These are phyloP conservation scores for Lasius platythorax DNA, from an alignment of 2,888 invertebrate species.

Conservation along the genomic window DNA sequence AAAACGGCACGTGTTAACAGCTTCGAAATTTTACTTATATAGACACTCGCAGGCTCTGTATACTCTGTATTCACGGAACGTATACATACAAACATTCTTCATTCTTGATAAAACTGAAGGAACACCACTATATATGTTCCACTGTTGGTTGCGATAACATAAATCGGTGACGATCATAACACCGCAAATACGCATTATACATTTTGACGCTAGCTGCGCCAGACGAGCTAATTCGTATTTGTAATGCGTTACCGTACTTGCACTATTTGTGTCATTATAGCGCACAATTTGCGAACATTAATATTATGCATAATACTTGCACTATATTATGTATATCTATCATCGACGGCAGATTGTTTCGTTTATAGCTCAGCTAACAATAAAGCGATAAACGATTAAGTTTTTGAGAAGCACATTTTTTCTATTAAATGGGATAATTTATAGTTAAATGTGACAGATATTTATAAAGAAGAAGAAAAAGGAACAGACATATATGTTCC, in stretches of 20 bases:
- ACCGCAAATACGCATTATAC: conserved; percentile 45
- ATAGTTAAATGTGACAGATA: not conserved
- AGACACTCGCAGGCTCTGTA: conserved; percentile 55
- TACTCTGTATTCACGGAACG: conserved; percentile 44
- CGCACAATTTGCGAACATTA: conserved; percentile 42
- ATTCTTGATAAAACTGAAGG: conserved; percentile 43
- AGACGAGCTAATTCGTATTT: conserved; percentile 49
- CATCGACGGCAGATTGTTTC: conserved; percentile 11
- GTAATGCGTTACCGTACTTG: conserved; percentile 37
- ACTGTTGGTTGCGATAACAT: conserved; percentile 49
- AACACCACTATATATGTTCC: not conserved
- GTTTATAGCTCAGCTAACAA: not conserved
- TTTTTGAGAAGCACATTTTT: not conserved
- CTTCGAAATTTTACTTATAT: conserved; percentile 56
- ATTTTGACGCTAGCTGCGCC: conserved; percentile 47
- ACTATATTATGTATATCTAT: conserved; percentile 5
- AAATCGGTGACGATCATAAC: conserved; percentile 48
- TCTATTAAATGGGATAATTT: not conserved
- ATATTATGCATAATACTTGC: conserved; percentile 36
- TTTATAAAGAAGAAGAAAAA: not conserved
- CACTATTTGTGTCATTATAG: conserved; percentile 45
- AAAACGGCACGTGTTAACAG: conserved; percentile 52
- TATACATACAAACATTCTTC: conserved; percentile 51
- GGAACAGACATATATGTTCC: too few relatives aligned
- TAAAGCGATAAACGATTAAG: not conserved